phyloP scores from a whole-genome alignment of 2,888 invertebrate species.

The Nomada ruficornis region DNA sequence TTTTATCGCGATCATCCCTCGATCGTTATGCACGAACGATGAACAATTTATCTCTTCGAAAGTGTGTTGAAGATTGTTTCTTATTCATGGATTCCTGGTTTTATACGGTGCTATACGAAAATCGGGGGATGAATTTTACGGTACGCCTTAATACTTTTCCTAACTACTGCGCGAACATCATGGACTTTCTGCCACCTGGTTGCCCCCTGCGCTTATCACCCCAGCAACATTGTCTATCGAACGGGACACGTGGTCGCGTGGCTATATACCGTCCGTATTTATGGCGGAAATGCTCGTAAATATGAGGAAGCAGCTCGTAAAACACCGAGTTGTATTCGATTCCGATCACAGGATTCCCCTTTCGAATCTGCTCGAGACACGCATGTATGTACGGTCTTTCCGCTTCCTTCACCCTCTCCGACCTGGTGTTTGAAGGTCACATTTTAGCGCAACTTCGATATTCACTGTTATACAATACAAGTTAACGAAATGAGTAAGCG shows the following conservation, averaged over 20 bases:
- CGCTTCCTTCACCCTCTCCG: not conserved
- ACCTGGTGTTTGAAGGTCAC: not conserved
- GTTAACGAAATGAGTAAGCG: too few relatives aligned
- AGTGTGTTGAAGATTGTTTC: too few relatives aligned
- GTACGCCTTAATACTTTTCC: constrained; percentile 1
- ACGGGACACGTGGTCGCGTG: constrained; percentile 46
- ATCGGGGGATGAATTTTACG: constrained; percentile 1
- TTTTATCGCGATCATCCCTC: too few relatives aligned
- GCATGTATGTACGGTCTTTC: not conserved
- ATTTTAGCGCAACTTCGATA: constrained; percentile 22
- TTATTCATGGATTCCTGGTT: not conserved
- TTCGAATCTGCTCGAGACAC: not conserved
- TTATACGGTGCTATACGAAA: not conserved
- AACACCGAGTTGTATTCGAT: constrained; percentile 50
- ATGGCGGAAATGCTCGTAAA: constrained; percentile 61
- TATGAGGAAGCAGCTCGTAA: constrained; percentile 59
- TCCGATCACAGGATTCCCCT: constrained; percentile 37
- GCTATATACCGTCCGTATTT: constrained; percentile 61
- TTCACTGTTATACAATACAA: constrained; percentile 11
- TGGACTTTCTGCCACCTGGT: constrained; percentile 16
- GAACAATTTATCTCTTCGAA: too few relatives aligned
- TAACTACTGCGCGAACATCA: not conserved
- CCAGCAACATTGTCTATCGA: constrained; percentile 52
- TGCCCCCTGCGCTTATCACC: constrained; percentile 38
- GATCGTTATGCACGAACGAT: too few relatives aligned